A percentile compares a stretch with the other conserved stretches of the same genome.
Conservation (phyloP, 2,888 invertebrate genomes). For the Cancer borealis region DNA sequence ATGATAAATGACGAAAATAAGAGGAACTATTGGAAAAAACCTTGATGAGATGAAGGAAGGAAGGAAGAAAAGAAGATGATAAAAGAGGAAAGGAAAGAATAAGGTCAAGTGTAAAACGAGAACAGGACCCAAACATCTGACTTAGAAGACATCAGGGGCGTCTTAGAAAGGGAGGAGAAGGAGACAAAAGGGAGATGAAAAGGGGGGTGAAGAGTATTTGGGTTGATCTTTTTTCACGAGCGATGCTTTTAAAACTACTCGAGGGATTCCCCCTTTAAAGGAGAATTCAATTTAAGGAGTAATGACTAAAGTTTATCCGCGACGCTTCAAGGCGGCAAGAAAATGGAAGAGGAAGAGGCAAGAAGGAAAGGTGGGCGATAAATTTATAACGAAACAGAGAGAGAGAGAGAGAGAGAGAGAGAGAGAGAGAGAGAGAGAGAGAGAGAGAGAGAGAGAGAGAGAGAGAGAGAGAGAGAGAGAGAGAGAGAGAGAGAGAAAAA, state of each 20-base stretch:
- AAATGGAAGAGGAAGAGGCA: background rate
- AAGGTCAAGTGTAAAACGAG: background rate
- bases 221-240: background rate
- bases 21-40: background rate
- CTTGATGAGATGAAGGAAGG: background rate
- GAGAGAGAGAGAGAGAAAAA: no score
- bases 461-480: background rate
- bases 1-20: background rate
- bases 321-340: background rate
- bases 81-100: background rate
- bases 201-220: background rate
- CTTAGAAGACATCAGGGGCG: background rate
- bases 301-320: conserved; percentile 43
- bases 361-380: background rate
- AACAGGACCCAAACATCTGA: background rate
- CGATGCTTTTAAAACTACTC: conserved; percentile 43
- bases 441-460: conserved; percentile 39
- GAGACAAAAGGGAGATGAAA: background rate
- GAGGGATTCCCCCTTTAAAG: conserved; percentile 40
- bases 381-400: background rate
- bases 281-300: conserved; percentile 41
- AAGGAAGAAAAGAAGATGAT: background rate
- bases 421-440: conserved; percentile 45
- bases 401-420: conserved; percentile 15
- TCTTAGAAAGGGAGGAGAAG: background rate